A percentile compares a stretch with the other conserved stretches of the same genome.
Conservation (phyloP, 2,113 vertebrate genomes). For the Laticauda laticaudata region DNA sequence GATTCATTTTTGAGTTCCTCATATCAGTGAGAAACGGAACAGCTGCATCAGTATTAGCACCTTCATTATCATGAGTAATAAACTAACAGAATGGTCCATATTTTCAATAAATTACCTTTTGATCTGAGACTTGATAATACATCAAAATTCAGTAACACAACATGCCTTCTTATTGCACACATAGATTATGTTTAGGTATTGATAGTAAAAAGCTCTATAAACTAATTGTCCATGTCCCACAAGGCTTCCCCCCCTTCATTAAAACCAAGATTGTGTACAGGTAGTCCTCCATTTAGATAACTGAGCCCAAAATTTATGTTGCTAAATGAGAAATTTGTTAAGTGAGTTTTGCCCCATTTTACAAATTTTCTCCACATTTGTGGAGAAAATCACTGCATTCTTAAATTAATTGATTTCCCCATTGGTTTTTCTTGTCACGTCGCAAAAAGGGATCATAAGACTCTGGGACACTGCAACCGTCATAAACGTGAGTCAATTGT, state of each 20-base stretch:
- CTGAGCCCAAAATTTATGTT: too few relatives aligned
- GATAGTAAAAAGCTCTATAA: not conserved
- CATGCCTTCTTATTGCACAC: not conserved
- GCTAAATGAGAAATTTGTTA: too few relatives aligned
- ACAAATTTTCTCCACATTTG: too few relatives aligned
- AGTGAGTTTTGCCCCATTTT: too few relatives aligned
- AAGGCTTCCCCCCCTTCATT: not conserved
- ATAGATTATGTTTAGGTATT: not conserved
- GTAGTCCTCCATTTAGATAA: too few relatives aligned
- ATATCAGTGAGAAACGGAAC: not conserved
- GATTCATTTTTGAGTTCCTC: not conserved
- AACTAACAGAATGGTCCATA: not conserved
- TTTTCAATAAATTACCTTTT: not conserved
- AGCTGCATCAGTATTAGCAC: not conserved
- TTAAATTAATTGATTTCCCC: too few relatives aligned
- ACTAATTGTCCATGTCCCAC: not conserved
- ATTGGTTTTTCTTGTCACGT: too few relatives aligned
- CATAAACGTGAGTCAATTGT: too few relatives aligned
- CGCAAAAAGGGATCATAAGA: too few relatives aligned
- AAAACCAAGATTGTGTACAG: not conserved
- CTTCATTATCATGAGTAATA: not conserved
- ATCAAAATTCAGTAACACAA: not conserved
- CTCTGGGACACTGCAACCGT: too few relatives aligned
- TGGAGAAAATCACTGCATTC: too few relatives aligned
- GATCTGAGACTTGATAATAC: not conserved